Percentiles rank a stretch among this genome's conserved stretches.
phyloP scores from a whole-genome alignment of 2,113 vertebrate genomes.

The Chionis minor region DNA sequence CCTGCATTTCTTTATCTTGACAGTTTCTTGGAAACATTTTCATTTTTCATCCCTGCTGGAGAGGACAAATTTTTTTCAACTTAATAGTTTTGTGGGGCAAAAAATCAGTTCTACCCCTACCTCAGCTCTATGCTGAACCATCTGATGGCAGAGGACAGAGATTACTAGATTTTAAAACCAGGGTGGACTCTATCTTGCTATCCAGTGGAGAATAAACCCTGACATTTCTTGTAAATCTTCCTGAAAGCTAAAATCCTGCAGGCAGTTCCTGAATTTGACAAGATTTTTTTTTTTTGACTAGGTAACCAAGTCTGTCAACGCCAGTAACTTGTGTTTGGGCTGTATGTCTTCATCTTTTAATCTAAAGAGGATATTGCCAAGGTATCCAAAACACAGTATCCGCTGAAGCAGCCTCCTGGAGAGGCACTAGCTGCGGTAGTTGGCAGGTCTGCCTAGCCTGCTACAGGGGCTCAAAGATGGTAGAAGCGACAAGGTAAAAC shows the following conservation, averaged over 20 bases:
- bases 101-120: neutral
- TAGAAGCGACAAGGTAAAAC: neutral
- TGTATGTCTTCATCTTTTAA: neutral
- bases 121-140: neutral
- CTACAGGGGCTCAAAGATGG: neutral
- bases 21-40: neutral
- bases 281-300: neutral
- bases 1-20: neutral
- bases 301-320: neutral
- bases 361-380: neutral
- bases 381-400: neutral
- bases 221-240: neutral
- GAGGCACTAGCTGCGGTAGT: neutral
- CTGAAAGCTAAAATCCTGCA: neutral
- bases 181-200: neutral
- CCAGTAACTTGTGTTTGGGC: neutral
- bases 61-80: neutral
- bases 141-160: neutral
- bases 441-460: neutral
- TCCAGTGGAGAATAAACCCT: neutral
- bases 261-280: neutral
- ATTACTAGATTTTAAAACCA: neutral
- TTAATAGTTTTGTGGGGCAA: neutral
- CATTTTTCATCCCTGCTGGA: neutral
- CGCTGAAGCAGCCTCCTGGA: neutral